Percentiles rank a stretch among this genome's conserved stretches.
These are phyloP conservation scores for Schizaphis graminum DNA, from an alignment of 2,888 invertebrate species.

Conservation along the genomic window DNA sequence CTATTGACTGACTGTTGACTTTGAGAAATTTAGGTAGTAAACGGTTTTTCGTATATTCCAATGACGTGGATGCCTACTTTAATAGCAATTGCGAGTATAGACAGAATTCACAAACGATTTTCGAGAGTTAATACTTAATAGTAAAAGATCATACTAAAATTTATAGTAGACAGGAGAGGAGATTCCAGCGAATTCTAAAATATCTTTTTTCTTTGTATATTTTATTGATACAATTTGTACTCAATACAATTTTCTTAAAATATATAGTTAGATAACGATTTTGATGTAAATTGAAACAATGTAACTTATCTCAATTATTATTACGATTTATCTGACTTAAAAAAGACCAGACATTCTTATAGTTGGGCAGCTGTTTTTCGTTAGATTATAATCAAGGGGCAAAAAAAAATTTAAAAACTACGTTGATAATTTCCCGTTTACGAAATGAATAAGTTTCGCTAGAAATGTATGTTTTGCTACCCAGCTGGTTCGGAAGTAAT, in stretches of 20 bases:
- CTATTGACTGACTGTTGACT: not conserved
- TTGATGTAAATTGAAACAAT: not conserved
- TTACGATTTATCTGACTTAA: conserved; percentile 24
- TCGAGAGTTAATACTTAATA: not conserved
- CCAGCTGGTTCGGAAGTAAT: conserved; percentile 33
- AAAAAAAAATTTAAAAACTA: not conserved
- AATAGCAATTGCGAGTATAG: too few species aligned
- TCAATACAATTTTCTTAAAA: not conserved
- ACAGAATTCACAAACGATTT: not conserved
- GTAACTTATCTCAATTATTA: conserved; percentile 22
- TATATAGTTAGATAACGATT: not conserved
- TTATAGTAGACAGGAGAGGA: not conserved
- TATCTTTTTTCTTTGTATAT: not conserved
- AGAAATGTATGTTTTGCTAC: not conserved
- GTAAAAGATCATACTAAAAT: not conserved
- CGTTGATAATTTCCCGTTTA: conserved; percentile 16
- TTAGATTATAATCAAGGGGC: conserved; percentile 3
- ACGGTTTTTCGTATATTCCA: not conserved
- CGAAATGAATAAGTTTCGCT: not conserved
- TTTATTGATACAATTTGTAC: not conserved
- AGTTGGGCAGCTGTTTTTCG: not conserved
- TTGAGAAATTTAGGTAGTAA: not conserved
- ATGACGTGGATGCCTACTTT: too few species aligned
- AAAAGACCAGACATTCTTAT: not conserved
- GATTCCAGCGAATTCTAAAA: not conserved